Evolutionary conservation across 2,113 vertebrate genomes (phyloP).

Genomic region (Bufo gargarizans): DNA sequence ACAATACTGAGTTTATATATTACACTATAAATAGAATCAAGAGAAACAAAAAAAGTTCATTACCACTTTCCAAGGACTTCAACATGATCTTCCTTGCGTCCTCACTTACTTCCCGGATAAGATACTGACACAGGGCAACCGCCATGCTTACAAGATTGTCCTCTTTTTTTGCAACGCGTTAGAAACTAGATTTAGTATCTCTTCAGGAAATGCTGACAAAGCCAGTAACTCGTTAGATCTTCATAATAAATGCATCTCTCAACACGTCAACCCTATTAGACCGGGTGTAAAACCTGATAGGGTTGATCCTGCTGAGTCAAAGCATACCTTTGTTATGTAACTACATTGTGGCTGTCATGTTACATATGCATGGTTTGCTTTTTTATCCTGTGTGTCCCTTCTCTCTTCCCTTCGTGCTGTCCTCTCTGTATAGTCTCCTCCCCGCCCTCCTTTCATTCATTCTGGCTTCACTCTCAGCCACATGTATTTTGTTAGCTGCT

Average conservation of each 20-base stretch:
- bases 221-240: background rate
- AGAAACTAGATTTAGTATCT: conserved; percentile 61
- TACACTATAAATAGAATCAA: background rate
- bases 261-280: no score
- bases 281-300: no score
- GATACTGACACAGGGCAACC: conserved; percentile 69
- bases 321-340: no score
- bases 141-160: conserved; percentile 68
- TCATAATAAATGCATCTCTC: background rate
- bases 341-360: no score
- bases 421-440: no score
- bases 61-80: conserved; percentile 66
- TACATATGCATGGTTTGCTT: no score
- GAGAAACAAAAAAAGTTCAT: background rate
- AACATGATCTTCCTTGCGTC: conserved; percentile 65
- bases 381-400: no score
- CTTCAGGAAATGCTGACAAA: conserved; percentile 59
- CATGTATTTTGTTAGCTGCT: no score
- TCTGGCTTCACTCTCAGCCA: no score
- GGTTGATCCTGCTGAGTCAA: no score
- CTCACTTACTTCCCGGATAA: conserved; percentile 58
- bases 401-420: no score
- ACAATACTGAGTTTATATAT: background rate
- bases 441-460: no score
- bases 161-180: conserved; percentile 64